These are phyloP conservation scores for Sphecodes monilicornis DNA, from an alignment of 2,888 invertebrate genomes.

Conservation along the genomic window DNA sequence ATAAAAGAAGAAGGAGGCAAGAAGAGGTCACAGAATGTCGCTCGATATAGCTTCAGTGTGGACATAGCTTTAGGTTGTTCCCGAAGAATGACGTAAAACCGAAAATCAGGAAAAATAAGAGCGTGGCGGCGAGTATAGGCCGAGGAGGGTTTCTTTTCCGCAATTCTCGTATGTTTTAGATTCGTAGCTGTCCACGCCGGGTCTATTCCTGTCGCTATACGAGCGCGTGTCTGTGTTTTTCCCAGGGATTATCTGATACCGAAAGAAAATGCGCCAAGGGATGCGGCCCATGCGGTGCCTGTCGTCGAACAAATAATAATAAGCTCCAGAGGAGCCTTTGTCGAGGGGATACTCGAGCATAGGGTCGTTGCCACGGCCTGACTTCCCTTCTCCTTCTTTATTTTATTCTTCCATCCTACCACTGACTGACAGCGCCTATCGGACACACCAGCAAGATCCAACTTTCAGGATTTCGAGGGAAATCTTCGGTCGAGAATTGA, in stretches of 20 bases:
- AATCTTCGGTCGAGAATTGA: neutral
- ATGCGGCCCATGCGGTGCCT: constrained; percentile 64
- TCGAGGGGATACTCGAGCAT: constrained; percentile 43
- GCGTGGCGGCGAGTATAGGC: neutral
- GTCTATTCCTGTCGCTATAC: neutral
- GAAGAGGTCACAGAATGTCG: too few species aligned
- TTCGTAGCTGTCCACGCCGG: constrained; percentile 20
- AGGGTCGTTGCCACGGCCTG: constrained; percentile 34
- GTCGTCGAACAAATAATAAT: constrained; percentile 76
- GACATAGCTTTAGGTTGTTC: neutral
- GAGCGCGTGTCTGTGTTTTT: constrained; percentile 31
- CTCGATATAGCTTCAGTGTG: neutral
- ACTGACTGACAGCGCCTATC: neutral
- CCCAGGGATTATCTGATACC: constrained; percentile 78
- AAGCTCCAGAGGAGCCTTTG: constrained; percentile 69
- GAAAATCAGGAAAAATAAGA: constrained; percentile 5
- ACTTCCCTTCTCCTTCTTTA: neutral
- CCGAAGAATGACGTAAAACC: neutral
- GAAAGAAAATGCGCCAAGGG: constrained; percentile 73
- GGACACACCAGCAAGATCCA: neutral
- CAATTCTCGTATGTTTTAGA: constrained; percentile 46
- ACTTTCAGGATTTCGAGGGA: neutral
- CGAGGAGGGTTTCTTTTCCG: constrained; percentile 18
- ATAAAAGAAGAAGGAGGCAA: too few species aligned
- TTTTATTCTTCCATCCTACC: neutral